Conservation (phyloP, 2,888 invertebrate genomes). For the Heliothis peltigera region DNA sequence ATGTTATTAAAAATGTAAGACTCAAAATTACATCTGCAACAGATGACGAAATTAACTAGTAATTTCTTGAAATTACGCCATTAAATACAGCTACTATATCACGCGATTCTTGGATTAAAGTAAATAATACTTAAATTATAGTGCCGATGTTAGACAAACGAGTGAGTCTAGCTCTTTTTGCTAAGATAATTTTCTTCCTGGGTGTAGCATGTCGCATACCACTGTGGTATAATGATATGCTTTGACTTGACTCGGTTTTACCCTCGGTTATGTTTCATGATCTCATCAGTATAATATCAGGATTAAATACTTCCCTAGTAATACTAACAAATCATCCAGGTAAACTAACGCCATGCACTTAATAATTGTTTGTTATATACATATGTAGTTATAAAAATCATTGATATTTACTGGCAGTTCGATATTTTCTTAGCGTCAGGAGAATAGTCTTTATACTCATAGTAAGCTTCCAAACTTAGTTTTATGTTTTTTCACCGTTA, state of each 20-base stretch:
- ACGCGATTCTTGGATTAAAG: constrained; percentile 76
- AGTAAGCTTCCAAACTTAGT: neutral
- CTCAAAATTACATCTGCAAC: constrained; percentile 50
- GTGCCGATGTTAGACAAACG: constrained; percentile 45
- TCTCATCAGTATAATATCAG: neutral
- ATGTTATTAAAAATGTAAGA: constrained; percentile 26
- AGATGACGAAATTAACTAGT: constrained; percentile 62
- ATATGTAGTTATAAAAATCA: too few species aligned
- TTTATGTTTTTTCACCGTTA: constrained; percentile 5
- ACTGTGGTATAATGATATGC: constrained; percentile 34
- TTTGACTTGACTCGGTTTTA: constrained; percentile 2
- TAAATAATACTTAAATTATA: constrained; percentile 74
- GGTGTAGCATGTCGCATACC: constrained; percentile 28
- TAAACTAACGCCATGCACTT: neutral
- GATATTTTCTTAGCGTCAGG: neutral
- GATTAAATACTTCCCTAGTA: neutral
- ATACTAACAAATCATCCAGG: neutral
- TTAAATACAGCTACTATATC: constrained; percentile 59
- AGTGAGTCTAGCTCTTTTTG: constrained; percentile 41
- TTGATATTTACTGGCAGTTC: neutral
- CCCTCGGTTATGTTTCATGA: neutral
- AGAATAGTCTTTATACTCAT: neutral
- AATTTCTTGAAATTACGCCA: constrained; percentile 62
- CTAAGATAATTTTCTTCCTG: constrained; percentile 44
- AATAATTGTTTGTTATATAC: too few species aligned